phyloP scores from a whole-genome alignment of 2,888 invertebrate species.

The Belgica antarctica region DNA sequence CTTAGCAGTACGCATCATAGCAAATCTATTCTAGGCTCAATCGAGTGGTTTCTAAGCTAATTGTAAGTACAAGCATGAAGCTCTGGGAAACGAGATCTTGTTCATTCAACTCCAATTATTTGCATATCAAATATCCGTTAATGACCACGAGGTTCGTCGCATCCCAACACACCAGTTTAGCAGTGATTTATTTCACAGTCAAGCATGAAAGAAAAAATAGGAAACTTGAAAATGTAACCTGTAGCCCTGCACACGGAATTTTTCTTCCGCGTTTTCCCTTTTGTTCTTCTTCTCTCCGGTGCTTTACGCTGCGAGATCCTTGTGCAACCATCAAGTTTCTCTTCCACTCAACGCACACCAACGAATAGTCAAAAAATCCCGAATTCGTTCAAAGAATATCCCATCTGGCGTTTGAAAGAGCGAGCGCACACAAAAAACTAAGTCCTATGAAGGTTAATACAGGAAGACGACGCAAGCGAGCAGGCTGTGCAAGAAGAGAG shows the following conservation, averaged over 20 bases:
- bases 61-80: too few relatives aligned
- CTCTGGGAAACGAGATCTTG: too few relatives aligned
- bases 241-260: background rate
- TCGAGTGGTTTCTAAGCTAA: too few relatives aligned
- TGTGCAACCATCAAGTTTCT: background rate
- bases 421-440: background rate
- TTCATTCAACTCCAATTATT: too few relatives aligned
- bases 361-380: background rate
- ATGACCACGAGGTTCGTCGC: constrained; percentile 4
- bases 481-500: too few relatives aligned
- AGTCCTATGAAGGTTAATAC: constrained; percentile 20
- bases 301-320: background rate
- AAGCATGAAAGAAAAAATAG: background rate
- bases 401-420: constrained; percentile 22
- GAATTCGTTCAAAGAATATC: background rate
- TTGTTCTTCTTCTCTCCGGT: background rate
- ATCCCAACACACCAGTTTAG: background rate
- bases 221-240: constrained; percentile 1
- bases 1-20: too few relatives aligned
- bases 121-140: background rate
- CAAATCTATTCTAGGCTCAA: too few relatives aligned
- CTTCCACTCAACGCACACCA: background rate
- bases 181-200: constrained; percentile 6
- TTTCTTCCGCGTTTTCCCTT: constrained; percentile 13
- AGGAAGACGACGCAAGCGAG: too few relatives aligned